A percentile compares a stretch with the other conserved stretches of the same genome.
phyloP scores from a whole-genome alignment of 1,140 invertebrate species.

The Glossosoma conforme region DNA sequence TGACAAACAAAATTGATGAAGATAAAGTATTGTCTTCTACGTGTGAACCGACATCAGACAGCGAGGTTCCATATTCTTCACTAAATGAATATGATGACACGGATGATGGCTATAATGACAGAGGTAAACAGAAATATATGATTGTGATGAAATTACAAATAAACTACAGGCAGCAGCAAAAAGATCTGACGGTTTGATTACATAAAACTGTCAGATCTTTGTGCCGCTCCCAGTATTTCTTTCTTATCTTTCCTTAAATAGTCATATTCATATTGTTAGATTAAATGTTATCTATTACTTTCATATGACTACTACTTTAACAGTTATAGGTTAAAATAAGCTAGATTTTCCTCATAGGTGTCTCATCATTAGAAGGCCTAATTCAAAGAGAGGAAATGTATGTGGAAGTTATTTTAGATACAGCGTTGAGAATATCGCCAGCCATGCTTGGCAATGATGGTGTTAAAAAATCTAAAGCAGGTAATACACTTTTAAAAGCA shows the following conservation, averaged over 20 bases:
- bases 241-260: background rate
- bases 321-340: constrained; percentile 5
- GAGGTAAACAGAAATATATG: constrained; percentile 13
- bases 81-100: constrained; percentile 37
- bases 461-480: constrained; percentile 38
- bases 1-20: constrained; percentile 7
- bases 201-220: too few species aligned
- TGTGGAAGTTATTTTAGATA: constrained; percentile 47
- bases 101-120: constrained; percentile 20
- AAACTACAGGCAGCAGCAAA: too few species aligned
- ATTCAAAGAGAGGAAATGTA: constrained; percentile 49
- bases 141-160: too few species aligned
- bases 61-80: constrained; percentile 44
- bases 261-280: background rate
- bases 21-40: constrained; percentile 30
- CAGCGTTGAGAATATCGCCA: constrained; percentile 42
- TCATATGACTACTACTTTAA: background rate
- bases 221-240: too few species aligned
- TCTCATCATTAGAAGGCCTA: constrained; percentile 30
- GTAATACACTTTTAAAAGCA: constrained; percentile 8
- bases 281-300: background rate
- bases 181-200: too few species aligned
- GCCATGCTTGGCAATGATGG: constrained; percentile 41
- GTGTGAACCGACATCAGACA: constrained; percentile 39
- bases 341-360: constrained; percentile 15